Evolutionary conservation across 2,797 vertebrate species (phyloP).

Genomic region (Catharus ustulatus): DNA sequence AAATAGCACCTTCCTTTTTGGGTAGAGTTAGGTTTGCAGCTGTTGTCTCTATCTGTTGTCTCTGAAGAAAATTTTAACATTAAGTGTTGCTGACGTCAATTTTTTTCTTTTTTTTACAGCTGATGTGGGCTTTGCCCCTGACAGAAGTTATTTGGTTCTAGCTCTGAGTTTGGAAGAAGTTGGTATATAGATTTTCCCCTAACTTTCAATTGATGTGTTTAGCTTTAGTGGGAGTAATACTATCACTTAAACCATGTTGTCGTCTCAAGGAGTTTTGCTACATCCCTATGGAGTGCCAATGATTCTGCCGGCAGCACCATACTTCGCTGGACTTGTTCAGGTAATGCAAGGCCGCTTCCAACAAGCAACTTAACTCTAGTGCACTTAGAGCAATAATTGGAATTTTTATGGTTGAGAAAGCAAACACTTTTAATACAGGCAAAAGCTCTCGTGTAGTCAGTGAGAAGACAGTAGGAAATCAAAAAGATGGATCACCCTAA

Average conservation of each 20-base stretch:
- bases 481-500: slow-evolving; percentile 96
- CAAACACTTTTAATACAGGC: slow-evolving; percentile 89
- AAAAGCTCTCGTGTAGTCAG: slow-evolving; percentile 83
- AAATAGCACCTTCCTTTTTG: slow-evolving; percentile 79
- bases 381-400: slow-evolving; percentile 89
- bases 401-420: slow-evolving; percentile 90
- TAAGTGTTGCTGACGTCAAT: slow-evolving; percentile 77
- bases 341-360: slow-evolving; percentile 78
- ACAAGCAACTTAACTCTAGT: slow-evolving; percentile 81
- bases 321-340: slow-evolving; percentile 80
- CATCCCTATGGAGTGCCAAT: slow-evolving; percentile 74
- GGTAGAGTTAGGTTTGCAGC: slow-evolving; percentile 75
- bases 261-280: slow-evolving; percentile 77
- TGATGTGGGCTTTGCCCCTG: slow-evolving; percentile 75
- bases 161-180: slow-evolving; percentile 77
- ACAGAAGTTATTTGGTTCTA: slow-evolving; percentile 75
- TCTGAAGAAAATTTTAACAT: slow-evolving; percentile 76
- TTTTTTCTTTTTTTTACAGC: slow-evolving; percentile 71
- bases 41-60: slow-evolving; percentile 75
- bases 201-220: slow-evolving; percentile 76
- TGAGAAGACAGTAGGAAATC: slow-evolving; percentile 90
- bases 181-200: slow-evolving; percentile 75
- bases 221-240: slow-evolving; percentile 70
- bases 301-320: slow-evolving; percentile 73
- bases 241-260: slow-evolving; percentile 75